Evolutionary conservation across 2,797 vertebrate species (phyloP).

Genomic region (Thamnophis elegans): DNA sequence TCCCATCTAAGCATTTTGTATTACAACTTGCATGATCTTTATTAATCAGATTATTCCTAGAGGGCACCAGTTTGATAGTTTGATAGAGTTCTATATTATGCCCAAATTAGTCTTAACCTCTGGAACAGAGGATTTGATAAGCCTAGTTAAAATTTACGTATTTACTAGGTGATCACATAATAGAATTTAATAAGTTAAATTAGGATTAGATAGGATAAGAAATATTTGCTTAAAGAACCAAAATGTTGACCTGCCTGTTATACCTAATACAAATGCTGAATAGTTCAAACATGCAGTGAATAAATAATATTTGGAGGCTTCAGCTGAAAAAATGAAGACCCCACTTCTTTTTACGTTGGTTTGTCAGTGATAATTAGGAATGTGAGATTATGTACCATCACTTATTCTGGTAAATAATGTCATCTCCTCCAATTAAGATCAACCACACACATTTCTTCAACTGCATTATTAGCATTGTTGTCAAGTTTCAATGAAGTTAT

Average conservation of each 20-base stretch:
- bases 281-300: conserved; percentile 30
- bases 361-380: conserved; percentile 68
- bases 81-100: not conserved
- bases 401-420: conserved; percentile 71
- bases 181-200: not conserved
- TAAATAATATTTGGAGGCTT: conserved; percentile 48
- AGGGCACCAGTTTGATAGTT: not conserved
- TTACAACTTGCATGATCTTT: not conserved
- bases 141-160: not conserved
- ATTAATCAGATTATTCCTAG: not conserved
- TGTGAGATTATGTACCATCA: conserved; percentile 64
- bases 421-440: conserved; percentile 74
- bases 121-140: not conserved
- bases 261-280: conserved; percentile 6
- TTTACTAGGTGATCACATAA: not conserved
- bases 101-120: not conserved
- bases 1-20: not conserved
- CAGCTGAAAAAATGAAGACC: conserved; percentile 47
- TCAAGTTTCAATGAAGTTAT: conserved; percentile 63
- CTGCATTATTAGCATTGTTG: conserved; percentile 67
- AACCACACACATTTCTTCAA: conserved; percentile 57
- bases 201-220: not conserved
- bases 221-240: conserved; percentile 2
- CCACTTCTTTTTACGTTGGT: conserved; percentile 56
- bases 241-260: conserved; percentile 21